Base-by-base conservation (phyloP, 2,113 vertebrate genomes). In the cattle (Bos taurus) region DNA sequence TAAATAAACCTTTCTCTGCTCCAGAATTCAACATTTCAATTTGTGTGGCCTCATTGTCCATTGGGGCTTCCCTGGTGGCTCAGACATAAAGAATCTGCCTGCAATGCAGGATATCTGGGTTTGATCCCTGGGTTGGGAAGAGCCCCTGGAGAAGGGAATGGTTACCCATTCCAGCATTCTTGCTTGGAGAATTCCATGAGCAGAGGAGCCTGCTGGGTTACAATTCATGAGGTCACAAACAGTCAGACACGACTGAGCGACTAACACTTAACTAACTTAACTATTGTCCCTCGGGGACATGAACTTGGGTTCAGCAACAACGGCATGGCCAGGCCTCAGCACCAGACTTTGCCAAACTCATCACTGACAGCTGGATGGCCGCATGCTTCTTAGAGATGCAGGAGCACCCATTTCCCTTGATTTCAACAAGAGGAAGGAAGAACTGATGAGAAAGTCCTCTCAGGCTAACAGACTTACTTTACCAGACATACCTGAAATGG, bases 331-430 rank as follows among this genome's bases (percentile, higher is more conserved):
- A 3, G 30, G 28, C 25, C 36, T n/a, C 62, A 46, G 25, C 33
- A n/a, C 14, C 8, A 33, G 40, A 56, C 36, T 43, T n/a, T 15
- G 21, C 28, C 12, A 14, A 1, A 7, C 40, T 67, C 3, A 43
- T 23, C 48, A 16, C 0, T 1, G 3, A 80, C 11, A 2, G 33
- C 19, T 10, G n/a, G 7, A 19, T 21, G 6, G 6, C 2, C 7
- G 43, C 33, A 30, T 5, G 7, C 19, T 54, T 21, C 64, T 56
- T 23, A 48, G 50, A 43, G 28, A 28, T 26, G 7, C 56, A 19
- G 0, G 0, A 2, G 25, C 5, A 43, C 23, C 3, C 8, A 7
- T 36, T 56, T 71, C 40, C 28, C 62, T 94, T 40, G 28, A 64
- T 46, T 48, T 86, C 64, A 50, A 23, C 6, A 36, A 62, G 46